A percentile compares a stretch with the other conserved stretches of the same genome.
Conservation (phyloP, 2,888 invertebrate species). For the Amiota minor region DNA sequence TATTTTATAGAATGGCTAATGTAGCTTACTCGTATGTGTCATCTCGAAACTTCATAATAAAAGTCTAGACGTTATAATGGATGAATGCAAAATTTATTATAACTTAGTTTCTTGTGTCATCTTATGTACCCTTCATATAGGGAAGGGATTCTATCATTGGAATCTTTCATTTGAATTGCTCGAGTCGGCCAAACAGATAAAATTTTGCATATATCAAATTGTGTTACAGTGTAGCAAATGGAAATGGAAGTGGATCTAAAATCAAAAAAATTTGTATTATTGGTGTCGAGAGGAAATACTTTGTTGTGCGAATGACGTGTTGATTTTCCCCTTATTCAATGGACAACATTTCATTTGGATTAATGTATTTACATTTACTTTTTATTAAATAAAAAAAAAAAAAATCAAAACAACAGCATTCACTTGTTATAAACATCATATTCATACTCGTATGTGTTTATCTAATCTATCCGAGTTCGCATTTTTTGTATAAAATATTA, state of each 20-base stretch:
- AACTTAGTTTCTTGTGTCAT: too few species aligned
- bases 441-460: too few species aligned
- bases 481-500: too few species aligned
- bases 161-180: too few species aligned
- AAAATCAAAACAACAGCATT: constrained; percentile 28
- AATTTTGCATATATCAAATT: too few species aligned
- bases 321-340: not conserved
- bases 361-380: constrained; percentile 21
- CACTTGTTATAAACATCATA: not conserved
- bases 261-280: not conserved
- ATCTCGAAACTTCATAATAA: not conserved
- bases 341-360: not conserved
- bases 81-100: too few species aligned
- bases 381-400: constrained; percentile 50
- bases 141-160: too few species aligned
- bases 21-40: too few species aligned
- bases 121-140: too few species aligned
- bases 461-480: too few species aligned
- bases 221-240: not conserved
- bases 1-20: not conserved
- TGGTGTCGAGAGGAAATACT: constrained; percentile 34
- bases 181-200: too few species aligned
- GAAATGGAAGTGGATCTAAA: not conserved
- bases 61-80: not conserved
- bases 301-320: constrained; percentile 30